These are phyloP conservation scores for Cinclus mexicanus DNA, from an alignment of 2,113 vertebrate genomes.

Conservation along the genomic window DNA sequence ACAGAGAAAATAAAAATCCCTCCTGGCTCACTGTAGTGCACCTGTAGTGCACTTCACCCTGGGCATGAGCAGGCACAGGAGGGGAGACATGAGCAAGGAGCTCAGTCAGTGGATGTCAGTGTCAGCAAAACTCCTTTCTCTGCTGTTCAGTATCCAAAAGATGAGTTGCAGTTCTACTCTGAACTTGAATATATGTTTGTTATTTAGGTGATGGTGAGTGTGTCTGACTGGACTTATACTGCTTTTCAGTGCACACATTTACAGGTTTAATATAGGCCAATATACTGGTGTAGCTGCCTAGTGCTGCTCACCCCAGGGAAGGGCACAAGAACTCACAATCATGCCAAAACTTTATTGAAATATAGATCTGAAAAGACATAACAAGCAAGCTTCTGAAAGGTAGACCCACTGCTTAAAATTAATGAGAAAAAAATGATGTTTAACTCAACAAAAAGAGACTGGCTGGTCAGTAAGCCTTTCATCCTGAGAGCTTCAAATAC, in stretches of 20 bases:
- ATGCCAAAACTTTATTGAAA: background rate
- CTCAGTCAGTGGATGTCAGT: rapidly evolving
- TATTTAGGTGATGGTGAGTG: background rate
- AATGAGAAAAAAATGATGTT: background rate
- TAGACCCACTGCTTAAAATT: background rate
- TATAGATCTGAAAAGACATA: background rate
- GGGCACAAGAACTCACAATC: background rate
- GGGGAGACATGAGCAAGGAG: background rate
- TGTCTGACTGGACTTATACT: background rate
- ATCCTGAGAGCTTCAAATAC: background rate
- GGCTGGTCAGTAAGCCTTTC: background rate
- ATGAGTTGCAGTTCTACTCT: background rate
- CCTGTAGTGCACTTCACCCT: background rate
- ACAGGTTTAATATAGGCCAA: background rate
- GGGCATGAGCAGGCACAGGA: background rate
- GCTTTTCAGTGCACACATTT: background rate
- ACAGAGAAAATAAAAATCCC: background rate
- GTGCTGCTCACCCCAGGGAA: background rate
- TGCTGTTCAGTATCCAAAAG: background rate
- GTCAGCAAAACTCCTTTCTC: background rate
- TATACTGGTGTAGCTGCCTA: background rate
- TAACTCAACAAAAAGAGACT: background rate
- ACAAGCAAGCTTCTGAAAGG: background rate
- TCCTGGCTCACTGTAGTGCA: background rate
- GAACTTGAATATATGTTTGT: background rate